These are phyloP conservation scores for Whitmania pigra DNA, from an alignment of 1,140 invertebrate species.

Conservation along the genomic window DNA sequence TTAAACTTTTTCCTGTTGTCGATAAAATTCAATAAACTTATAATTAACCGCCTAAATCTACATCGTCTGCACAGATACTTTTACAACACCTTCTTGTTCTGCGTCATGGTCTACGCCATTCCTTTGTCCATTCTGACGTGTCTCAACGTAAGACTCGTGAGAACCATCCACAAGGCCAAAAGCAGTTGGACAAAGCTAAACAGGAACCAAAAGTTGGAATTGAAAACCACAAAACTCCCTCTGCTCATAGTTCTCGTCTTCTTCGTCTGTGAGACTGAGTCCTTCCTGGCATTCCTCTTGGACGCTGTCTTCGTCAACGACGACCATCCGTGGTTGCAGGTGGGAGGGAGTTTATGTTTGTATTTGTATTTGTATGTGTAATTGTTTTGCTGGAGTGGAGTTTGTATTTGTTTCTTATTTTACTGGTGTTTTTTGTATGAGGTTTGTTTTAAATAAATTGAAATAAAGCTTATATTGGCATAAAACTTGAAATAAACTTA, in stretches of 20 bases:
- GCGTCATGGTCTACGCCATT: conserved; percentile 22
- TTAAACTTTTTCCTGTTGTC: no score
- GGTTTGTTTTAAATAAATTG: no score
- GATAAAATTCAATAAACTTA: no score
- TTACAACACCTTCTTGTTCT: conserved; percentile 22
- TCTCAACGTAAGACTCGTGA: conserved; percentile 14
- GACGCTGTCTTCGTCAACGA: conserved; percentile 22
- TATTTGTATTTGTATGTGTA: no score
- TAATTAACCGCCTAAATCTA: no score
- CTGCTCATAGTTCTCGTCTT: conserved; percentile 21
- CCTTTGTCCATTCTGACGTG: conserved; percentile 19
- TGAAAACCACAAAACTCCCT: conserved; percentile 20
- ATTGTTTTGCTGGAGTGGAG: no score
- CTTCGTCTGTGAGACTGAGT: conserved; percentile 23
- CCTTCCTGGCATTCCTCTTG: conserved; percentile 19
- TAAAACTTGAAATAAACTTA: no score
- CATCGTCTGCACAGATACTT: conserved; percentile 18
- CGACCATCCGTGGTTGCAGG: conserved; percentile 15
- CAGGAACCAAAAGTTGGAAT: conserved; percentile 18
- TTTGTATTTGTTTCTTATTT: no score
- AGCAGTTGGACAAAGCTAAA: conserved; percentile 15
- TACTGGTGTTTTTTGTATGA: no score
- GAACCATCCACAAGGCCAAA: conserved; percentile 14
- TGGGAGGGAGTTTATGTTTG: background rate
- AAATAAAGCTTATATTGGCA: no score